Evolutionary conservation across 2,797 vertebrate genomes (phyloP).

Genomic region (Xenopus petersii): DNA sequence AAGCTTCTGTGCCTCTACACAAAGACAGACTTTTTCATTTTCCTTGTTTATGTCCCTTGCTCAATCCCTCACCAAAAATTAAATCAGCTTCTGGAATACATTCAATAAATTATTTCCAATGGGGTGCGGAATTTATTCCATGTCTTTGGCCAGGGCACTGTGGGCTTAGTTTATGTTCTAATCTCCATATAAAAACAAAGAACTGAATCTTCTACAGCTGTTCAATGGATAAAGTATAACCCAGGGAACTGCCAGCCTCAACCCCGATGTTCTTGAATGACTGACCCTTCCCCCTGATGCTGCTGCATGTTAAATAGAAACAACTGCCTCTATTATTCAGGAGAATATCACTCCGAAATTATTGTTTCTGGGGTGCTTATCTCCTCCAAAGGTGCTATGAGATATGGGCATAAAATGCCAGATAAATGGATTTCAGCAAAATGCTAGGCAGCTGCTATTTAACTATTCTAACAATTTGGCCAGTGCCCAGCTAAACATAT

Average conservation of each 20-base stretch:
- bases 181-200: constrained; percentile 9
- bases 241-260: background rate
- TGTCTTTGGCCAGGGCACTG: constrained; percentile 30
- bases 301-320: background rate
- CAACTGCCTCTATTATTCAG: background rate
- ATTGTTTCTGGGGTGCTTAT: background rate
- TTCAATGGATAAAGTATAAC: constrained; percentile 1
- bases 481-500: too few relatives aligned
- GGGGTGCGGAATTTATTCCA: constrained; percentile 52
- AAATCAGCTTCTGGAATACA: constrained; percentile 43
- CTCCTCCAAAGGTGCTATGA: too few relatives aligned
- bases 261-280: background rate
- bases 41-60: constrained; percentile 37
- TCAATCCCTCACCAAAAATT: constrained; percentile 49
- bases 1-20: constrained; percentile 15
- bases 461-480: too few relatives aligned
- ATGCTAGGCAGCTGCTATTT: too few relatives aligned
- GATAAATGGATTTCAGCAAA: too few relatives aligned
- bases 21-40: constrained; percentile 50
- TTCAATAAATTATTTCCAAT: constrained; percentile 52
- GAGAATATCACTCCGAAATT: background rate
- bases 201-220: constrained; percentile 6
- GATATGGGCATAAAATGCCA: too few relatives aligned
- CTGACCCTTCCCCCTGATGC: background rate
- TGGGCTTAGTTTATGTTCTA: constrained; percentile 7